Percentiles rank a stretch among this genome's conserved stretches.
Conservation (phyloP, 2,888 invertebrate genomes). For the Caenorhabditis sinica region DNA sequence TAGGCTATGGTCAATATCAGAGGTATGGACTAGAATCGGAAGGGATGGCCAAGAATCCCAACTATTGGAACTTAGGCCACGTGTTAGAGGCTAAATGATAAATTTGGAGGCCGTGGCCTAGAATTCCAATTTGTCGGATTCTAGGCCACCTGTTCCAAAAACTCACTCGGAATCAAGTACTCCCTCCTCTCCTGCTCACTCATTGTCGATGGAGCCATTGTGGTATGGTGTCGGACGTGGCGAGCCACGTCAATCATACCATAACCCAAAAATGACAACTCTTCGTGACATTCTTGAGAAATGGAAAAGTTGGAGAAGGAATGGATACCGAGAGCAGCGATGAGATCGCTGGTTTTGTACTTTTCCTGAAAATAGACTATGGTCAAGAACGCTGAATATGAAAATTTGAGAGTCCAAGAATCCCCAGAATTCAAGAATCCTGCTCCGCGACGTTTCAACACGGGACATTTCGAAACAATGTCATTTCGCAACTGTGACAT, state of each 20-base stretch:
- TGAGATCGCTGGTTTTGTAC: slow-evolving; percentile 50
- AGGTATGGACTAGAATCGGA: too few species aligned
- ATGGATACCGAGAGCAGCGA: slow-evolving; percentile 52
- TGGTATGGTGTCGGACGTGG: background rate
- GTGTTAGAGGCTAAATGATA: too few species aligned
- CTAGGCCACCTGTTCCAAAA: background rate
- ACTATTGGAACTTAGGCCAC: background rate
- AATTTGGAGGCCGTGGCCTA: too few species aligned
- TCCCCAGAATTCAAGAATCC: background rate
- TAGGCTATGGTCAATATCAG: too few species aligned
- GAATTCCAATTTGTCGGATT: background rate
- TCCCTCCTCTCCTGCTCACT: slow-evolving; percentile 48
- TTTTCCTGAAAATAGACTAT: slow-evolving; percentile 46
- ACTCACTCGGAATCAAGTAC: slow-evolving; percentile 60
- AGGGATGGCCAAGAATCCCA: too few species aligned
- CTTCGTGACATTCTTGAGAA: slow-evolving; percentile 53
- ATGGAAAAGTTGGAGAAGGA: slow-evolving; percentile 39
- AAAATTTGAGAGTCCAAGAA: background rate
- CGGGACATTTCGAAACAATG: too few species aligned
- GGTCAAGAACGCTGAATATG: too few species aligned
- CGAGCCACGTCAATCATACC: slow-evolving; percentile 59
- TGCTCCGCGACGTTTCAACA: too few species aligned
- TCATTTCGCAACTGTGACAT: too few species aligned
- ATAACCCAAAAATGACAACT: slow-evolving; percentile 57
- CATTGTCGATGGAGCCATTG: slow-evolving; percentile 39